Conservation (phyloP, 2,888 invertebrate genomes). For the Andrena fulva region DNA sequence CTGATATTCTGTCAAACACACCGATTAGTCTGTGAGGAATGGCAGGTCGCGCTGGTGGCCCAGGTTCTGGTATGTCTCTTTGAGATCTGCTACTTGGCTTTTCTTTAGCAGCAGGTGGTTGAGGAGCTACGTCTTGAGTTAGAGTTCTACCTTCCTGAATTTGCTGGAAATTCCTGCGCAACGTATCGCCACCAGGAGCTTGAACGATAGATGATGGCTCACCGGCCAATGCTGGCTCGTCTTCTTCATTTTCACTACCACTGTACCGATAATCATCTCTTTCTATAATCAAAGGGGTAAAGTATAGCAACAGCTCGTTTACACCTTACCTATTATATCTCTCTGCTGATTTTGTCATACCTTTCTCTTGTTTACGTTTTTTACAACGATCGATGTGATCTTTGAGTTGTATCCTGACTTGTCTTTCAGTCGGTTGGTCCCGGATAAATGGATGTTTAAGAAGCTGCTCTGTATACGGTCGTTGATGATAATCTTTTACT, state of each 20-base stretch:
- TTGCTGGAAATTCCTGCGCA: constrained; percentile 98
- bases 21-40: constrained; percentile 95
- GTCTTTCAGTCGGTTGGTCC: constrained; percentile 99
- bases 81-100: constrained; percentile 79
- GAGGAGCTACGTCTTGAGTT: constrained; percentile 85
- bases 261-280: constrained; percentile 90
- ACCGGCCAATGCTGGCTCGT: constrained; percentile 95
- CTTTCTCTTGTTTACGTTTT: constrained; percentile 96
- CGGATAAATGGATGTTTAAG: constrained; percentile 98
- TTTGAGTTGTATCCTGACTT: constrained; percentile 98
- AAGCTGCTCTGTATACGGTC: constrained; percentile 99
- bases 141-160: constrained; percentile 94
- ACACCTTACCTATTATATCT: not conserved
- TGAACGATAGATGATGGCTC: constrained; percentile 98
- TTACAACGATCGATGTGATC: constrained; percentile 99
- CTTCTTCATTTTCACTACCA: constrained; percentile 98
- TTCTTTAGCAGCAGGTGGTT: constrained; percentile 78
- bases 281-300: constrained; percentile 76
- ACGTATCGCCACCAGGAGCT: constrained; percentile 95
- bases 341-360: constrained; percentile 69
- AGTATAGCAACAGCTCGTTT: not conserved
- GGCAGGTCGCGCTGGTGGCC: constrained; percentile 94
- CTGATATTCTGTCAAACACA: constrained; percentile 67
- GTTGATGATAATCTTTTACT: constrained; percentile 99
- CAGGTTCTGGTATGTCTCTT: constrained; percentile 90